Evolutionary conservation across 2,113 vertebrate genomes (phyloP), one percentile per base, ranked within the genome.

Genomic region (Macquaria ambigua): DNA sequence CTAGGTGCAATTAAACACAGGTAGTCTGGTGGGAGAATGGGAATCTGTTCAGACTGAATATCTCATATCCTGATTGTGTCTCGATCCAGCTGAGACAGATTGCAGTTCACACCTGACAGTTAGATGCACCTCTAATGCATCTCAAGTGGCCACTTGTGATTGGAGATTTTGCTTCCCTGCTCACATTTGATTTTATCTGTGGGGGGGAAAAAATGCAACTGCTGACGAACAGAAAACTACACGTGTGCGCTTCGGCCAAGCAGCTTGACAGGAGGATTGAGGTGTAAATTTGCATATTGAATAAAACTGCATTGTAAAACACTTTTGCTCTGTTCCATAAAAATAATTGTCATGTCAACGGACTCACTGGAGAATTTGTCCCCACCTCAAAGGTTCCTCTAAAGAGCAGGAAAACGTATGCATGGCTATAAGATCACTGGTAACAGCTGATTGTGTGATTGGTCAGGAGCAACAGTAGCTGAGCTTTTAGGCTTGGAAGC

Each of bases 21-120:
- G 34, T 25, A 5, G 39, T 62, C 58, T 61, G 63, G 23, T 31
- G 69, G 63, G 81, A 71, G 23, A 25, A 69, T 12, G 70, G 41
- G 18, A 75, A 46, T 63, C 53, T 59, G 28, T 52, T 62, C 52
- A 56, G 23, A 62, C 3, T 1, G 64, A 64, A 61, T 18, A 28
- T 69, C 76, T 85, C 73, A 74, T 77, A 74, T 82, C 56, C 50
- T 73, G 18, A 68, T 50, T 20, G 61, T n/a, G 48, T 70, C n/a
- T 59, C 23, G 52, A 53, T 86, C 69, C 66, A 66, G 64, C 66
- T 23, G 79, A 87, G 87, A 56, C 48, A 73, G 25, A 77, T 5
- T 70, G 43, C 14, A 11, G 20, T n/a, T 77, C 67, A 77, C 81
- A 82, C 55, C 81, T 73, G 80, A 87, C 62, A 72, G 74, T 77